Evolutionary conservation across 2,113 vertebrate species (phyloP), one percentile per base, ranked within the genome.

Genomic region (Copsychus sechellarum): DNA sequence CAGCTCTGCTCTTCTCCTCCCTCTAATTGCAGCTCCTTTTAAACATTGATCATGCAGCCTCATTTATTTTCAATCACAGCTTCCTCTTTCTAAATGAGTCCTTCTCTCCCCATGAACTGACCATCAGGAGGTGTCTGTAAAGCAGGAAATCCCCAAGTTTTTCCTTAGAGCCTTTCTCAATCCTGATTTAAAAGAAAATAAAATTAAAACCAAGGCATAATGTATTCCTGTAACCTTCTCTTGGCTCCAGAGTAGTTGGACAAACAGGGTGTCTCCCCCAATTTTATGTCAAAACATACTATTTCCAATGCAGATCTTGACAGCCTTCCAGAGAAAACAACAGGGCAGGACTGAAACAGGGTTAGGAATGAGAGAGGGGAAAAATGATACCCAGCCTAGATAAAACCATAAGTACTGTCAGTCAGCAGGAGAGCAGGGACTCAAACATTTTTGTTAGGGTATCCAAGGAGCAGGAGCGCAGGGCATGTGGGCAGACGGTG

Each of bases 321-420:
- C 77, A 92, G n/a, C 40, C 61, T 95, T 96, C 95, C 96, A 95
- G 90, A 90, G 64, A 95, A 97, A 96, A 96, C 88, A 97, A 74
- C 72, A 80, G 9, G 3, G 83, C 88, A 86, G 60, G 70, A 48
- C 90, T 90, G 92, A 91, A 93, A 91, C 29, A 56, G 67, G 15
- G 74, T 47, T 83, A 94, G 72, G 80, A 96, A 78, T 67, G 86
- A 92, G 56, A 90, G 43, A 3, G 11, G 72, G 47, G 88, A 83
- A 96, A 94, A 96, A 62, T 14, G 88, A 96, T 91, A 93, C 56
- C 33, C 22, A 0, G 86, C 43, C 86, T 67, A 86, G 91, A 93
- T 94, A 93, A 93, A 95, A 95, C 84, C 22, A 0, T 65, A 94
- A 91, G 67, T 81, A 93, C 77, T 94, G 89, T 85, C 78, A 79